Conservation (phyloP, 2,797 vertebrate genomes). For the Austrolebias charrua region DNA sequence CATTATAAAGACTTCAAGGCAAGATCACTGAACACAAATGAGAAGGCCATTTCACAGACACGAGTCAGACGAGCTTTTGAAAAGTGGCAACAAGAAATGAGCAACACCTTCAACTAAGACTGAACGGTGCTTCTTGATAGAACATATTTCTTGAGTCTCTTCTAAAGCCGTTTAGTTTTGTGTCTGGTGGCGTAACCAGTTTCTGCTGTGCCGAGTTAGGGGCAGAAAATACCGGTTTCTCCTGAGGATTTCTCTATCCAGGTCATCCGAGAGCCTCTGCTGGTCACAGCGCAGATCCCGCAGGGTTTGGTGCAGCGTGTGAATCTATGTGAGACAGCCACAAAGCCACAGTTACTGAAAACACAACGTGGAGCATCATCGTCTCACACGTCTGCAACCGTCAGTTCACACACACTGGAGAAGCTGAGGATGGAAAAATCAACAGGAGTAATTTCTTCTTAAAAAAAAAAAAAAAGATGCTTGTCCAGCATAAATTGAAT, state of each 20-base stretch:
- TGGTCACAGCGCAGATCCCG: constrained; percentile 89
- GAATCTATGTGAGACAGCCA: constrained; percentile 76
- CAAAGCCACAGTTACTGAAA: background rate
- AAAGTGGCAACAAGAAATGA: background rate
- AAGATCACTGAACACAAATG: background rate
- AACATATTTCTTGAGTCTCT: background rate
- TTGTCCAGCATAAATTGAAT: background rate
- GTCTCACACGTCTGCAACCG: background rate
- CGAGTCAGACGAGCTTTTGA: background rate
- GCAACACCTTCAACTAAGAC: background rate
- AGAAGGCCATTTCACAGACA: background rate
- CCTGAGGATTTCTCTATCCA: constrained; percentile 85
- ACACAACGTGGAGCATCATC: constrained; percentile 6
- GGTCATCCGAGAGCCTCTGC: constrained; percentile 84
- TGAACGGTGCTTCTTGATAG: constrained; percentile 1
- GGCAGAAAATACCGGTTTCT: constrained; percentile 84
- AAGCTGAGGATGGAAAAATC: background rate
- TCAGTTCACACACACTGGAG: background rate
- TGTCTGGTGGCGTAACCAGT: background rate
- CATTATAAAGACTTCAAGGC: background rate
- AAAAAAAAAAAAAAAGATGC: too few species aligned
- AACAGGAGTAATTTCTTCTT: too few species aligned
- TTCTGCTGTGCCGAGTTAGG: background rate
- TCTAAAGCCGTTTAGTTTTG: background rate
- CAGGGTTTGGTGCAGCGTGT: constrained; percentile 87